A percentile compares a stretch with the other conserved stretches of the same genome.
Evolutionary conservation across 1,140 invertebrate genomes (phyloP).

Genomic region (Leptinotarsa texana): DNA sequence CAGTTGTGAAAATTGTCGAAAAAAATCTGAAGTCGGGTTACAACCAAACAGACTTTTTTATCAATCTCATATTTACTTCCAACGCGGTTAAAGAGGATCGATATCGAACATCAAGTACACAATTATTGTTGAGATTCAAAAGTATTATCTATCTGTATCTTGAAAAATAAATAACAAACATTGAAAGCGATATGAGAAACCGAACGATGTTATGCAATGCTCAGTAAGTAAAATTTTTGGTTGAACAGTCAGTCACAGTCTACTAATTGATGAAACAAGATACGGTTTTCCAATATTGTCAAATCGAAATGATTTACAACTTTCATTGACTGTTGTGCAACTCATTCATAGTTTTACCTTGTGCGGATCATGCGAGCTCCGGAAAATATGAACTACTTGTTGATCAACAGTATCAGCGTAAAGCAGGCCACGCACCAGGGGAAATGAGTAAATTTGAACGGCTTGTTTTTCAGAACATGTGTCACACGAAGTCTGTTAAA

Average conservation of each 20-base stretch:
- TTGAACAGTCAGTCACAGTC: not conserved
- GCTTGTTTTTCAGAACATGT: not conserved
- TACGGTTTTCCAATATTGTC: not conserved
- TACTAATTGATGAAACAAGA: not conserved
- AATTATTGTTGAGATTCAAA: not conserved
- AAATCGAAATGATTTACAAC: constrained; percentile 10
- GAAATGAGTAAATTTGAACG: not conserved
- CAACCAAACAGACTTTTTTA: not conserved
- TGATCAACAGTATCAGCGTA: constrained; percentile 5
- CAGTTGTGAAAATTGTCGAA: too few species aligned
- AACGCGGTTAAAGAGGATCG: not conserved
- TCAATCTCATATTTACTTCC: constrained; percentile 1
- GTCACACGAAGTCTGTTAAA: not conserved
- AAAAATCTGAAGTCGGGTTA: too few species aligned
- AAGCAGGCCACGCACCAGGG: constrained; percentile 10
- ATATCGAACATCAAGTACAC: not conserved
- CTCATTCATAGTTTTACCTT: constrained; percentile 22
- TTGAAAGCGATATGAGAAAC: not conserved
- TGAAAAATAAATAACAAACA: not conserved
- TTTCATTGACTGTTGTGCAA: constrained; percentile 25
- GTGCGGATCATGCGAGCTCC: constrained; percentile 13
- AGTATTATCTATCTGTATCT: too few species aligned
- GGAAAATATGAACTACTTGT: constrained; percentile 22
- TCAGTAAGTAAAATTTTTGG: not conserved
- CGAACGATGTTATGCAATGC: not conserved